phyloP scores from a whole-genome alignment of 2,888 invertebrate genomes.

The Anodontia alba region DNA sequence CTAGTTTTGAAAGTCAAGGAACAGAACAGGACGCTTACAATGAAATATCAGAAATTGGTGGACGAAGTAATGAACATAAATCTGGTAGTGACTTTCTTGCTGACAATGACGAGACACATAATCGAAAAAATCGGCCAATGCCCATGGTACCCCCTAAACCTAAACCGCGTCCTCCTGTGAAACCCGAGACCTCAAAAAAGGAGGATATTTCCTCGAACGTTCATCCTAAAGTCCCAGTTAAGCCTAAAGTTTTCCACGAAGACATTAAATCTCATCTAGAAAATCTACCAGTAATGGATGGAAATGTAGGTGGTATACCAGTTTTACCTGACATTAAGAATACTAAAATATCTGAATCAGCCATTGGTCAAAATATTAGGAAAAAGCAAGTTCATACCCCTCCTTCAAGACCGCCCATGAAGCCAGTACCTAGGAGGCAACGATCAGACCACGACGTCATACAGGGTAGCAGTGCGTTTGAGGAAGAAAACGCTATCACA shows the following conservation, averaged over 20 bases:
- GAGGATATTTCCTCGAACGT: neutral
- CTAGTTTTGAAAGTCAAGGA: neutral
- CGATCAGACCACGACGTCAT: neutral
- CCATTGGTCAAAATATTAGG: no score
- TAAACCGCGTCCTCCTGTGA: neutral
- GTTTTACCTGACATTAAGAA: no score
- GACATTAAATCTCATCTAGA: no score
- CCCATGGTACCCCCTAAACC: neutral
- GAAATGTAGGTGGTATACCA: no score
- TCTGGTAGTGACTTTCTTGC: neutral
- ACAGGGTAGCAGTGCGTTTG: neutral
- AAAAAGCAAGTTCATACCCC: neutral
- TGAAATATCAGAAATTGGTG: neutral
- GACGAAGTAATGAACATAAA: neutral
- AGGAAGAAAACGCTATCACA: neutral
- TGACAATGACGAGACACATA: neutral
- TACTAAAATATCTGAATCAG: no score
- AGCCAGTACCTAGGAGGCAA: slow-evolving; percentile 44
- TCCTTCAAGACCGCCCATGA: slow-evolving; percentile 32
- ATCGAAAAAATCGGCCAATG: neutral
- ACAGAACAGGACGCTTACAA: neutral
- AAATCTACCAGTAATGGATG: no score
- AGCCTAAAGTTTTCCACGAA: neutral
- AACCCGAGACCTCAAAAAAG: neutral
- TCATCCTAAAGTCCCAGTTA: neutral